These are phyloP conservation scores for Chrysomela aeneicollis DNA, from an alignment of 2,888 invertebrate species.

Conservation along the genomic window DNA sequence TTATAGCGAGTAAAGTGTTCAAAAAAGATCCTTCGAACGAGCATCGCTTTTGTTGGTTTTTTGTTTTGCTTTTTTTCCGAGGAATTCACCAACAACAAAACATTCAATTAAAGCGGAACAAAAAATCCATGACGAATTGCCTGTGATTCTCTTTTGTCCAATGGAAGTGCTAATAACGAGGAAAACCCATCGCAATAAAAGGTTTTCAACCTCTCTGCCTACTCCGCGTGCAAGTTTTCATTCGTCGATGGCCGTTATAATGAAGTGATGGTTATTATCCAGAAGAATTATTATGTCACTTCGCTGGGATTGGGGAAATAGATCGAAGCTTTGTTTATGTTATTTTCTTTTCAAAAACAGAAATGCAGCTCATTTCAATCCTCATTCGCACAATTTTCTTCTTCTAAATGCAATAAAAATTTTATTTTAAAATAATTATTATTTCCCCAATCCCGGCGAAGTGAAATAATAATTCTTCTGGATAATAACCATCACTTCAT, in stretches of 20 bases:
- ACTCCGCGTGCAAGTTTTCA: background rate
- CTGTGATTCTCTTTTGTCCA: constrained; percentile 43
- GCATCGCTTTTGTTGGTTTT: constrained; percentile 13
- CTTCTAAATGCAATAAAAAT: too few relatives aligned
- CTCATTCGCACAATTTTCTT: too few relatives aligned
- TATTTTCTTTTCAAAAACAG: too few relatives aligned
- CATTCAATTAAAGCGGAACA: constrained; percentile 41
- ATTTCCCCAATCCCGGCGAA: too few relatives aligned
- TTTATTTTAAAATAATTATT: too few relatives aligned
- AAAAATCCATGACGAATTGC: constrained; percentile 44
- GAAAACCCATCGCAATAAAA: constrained; percentile 27
- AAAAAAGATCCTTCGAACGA: background rate
- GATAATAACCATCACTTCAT: too few relatives aligned
- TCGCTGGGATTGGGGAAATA: too few relatives aligned
- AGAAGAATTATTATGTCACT: too few relatives aligned
- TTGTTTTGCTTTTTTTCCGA: constrained; percentile 25
- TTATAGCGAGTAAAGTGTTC: background rate
- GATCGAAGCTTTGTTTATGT: too few relatives aligned
- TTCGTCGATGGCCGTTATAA: background rate
- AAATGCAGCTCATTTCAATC: too few relatives aligned
- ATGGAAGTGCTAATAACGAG: constrained; percentile 51
- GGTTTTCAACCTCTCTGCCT: constrained; percentile 1
- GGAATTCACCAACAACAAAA: constrained; percentile 35
- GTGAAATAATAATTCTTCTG: too few relatives aligned
- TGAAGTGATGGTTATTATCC: background rate